Evolutionary conservation across 2,113 vertebrate species (phyloP).

Genomic region (Pantherophis guttatus): DNA sequence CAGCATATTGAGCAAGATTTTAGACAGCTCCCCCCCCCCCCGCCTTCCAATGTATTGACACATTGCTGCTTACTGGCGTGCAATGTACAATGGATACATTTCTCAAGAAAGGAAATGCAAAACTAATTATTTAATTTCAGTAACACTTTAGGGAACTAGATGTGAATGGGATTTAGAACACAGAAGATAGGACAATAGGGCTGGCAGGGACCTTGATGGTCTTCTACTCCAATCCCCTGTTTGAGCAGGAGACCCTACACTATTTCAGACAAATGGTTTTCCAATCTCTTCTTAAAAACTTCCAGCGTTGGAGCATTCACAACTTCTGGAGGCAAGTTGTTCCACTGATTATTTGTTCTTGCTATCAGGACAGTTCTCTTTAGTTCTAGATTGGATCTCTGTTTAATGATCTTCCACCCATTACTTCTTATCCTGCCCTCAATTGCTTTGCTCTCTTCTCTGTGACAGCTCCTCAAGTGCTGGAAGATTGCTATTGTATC

Average conservation of each 20-base stretch:
- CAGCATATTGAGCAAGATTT: constrained; percentile 35
- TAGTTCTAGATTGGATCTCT: too few relatives aligned
- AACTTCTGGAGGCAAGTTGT: too few relatives aligned
- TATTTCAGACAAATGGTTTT: too few relatives aligned
- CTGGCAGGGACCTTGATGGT: not conserved
- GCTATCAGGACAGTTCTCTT: too few relatives aligned
- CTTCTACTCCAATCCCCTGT: not conserved
- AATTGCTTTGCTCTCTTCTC: too few relatives aligned
- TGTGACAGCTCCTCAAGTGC: too few relatives aligned
- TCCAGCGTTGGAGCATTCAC: too few relatives aligned
- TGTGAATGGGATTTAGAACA: not conserved
- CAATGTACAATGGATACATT: not conserved
- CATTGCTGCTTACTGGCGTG: not conserved
- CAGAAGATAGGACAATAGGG: not conserved
- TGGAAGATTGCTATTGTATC: too few relatives aligned
- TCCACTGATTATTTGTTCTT: too few relatives aligned
- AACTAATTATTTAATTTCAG: constrained; percentile 25
- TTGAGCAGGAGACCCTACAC: not conserved
- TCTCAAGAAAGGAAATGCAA: not conserved
- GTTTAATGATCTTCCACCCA: too few relatives aligned
- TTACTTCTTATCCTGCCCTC: too few relatives aligned
- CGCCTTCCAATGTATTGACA: not conserved
- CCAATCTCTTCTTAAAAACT: too few relatives aligned
- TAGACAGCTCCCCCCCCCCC: not conserved
- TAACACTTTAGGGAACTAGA: constrained; percentile 19